Conservation (phyloP, 2,797 vertebrate species). For the Clamator glandarius region DNA sequence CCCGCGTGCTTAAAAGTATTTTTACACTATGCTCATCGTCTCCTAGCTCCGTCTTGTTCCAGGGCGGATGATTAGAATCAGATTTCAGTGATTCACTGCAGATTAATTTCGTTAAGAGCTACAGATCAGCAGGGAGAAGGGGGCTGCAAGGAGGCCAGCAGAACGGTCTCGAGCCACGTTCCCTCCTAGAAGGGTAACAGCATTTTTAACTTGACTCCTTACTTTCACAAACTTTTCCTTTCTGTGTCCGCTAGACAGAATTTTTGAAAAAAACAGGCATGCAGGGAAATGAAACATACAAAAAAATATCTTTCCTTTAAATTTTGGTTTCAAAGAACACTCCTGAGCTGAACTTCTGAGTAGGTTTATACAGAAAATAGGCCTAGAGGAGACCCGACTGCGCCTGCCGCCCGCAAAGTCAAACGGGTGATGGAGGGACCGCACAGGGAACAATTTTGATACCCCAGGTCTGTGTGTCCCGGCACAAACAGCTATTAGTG, state of each 20-base stretch:
- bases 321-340: background rate
- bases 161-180: accelerated
- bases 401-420: background rate
- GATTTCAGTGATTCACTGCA: conserved; percentile 62
- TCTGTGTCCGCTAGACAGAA: background rate
- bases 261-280: background rate
- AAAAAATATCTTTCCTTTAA: background rate
- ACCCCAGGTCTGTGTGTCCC: background rate
- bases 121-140: background rate
- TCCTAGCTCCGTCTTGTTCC: background rate
- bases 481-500: background rate
- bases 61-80: conserved; percentile 40
- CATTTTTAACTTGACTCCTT: background rate
- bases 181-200: background rate
- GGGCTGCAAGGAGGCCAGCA: background rate
- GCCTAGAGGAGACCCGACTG: background rate
- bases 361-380: background rate
- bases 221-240: background rate
- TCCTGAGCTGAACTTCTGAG: background rate
- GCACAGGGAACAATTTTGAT: background rate
- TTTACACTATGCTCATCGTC: conserved; percentile 27
- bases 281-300: background rate
- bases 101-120: conserved; percentile 32
- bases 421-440: background rate
- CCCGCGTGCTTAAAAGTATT: background rate